Evolutionary conservation across 2,797 vertebrate species (phyloP), one percentile per base, ranked within the genome.

Genomic region (Cephalopachus bancanus): DNA sequence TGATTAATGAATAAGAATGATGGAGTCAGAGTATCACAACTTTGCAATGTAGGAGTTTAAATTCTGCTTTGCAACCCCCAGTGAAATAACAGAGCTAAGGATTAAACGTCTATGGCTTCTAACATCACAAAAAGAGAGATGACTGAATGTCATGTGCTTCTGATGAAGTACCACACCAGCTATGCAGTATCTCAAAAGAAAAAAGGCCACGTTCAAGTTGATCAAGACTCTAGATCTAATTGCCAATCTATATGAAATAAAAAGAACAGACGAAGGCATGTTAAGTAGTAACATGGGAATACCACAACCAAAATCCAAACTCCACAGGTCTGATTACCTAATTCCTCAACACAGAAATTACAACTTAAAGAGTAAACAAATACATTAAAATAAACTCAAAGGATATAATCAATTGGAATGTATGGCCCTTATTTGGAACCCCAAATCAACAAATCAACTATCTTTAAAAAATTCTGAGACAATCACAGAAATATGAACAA

Each of bases 401-500:
- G 81, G 28, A 92, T 1, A n/a, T 19, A 81, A 87, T 51, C 9
- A 60, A 33, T 53, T 64, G 5, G 59, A 67, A 69, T 10, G 19
- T 15, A 9, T 59, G 60, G 22, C 28, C 78, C 37, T 96, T 51
- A 53, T 60, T 22, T 17, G 30, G 64, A 92, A 55, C 14, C 33
- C 57, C 88, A 19, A 76, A 51, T 87, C 62, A 88, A 88, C 7
- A 92, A 74, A 90, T 44, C 69, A 72, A 75, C 30, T 14, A 59
- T 51, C 59, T 51, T 49, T 57, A 53, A 20, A 85, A 67, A 60
- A 78, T 71, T 81, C 55, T 71, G n/a, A 96, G 84, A 76, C 5
- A 75, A 83, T 88, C 93, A 84, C 49, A 79, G 92, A 87, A 94
- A 85, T 69, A 91, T 17, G 10, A 89, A 83, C 33, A 59, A 30